These are phyloP conservation scores for Diachasma alloeum DNA, from an alignment of 1,140 invertebrate genomes.

Conservation along the genomic window DNA sequence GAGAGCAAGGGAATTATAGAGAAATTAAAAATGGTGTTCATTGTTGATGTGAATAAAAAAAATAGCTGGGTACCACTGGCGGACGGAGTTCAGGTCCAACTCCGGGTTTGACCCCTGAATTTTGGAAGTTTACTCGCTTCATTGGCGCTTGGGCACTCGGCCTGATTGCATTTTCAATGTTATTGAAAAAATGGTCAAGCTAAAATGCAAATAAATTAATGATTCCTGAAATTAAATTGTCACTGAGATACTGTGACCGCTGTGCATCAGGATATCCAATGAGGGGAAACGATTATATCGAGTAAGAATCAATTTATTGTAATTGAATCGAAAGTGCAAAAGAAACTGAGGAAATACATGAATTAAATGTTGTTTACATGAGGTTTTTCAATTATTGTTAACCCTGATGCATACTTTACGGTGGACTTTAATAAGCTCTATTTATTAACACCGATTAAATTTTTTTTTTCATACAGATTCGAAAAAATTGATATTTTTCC, in stretches of 20 bases:
- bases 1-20: neutral
- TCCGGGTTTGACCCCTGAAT: neutral
- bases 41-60: constrained; percentile 39
- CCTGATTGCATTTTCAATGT: neutral
- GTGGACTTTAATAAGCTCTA: too few species aligned
- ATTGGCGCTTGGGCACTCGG: neutral
- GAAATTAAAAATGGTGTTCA: constrained; percentile 35
- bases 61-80: neutral
- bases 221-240: neutral
- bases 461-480: too few species aligned
- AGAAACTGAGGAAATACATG: constrained; percentile 46
- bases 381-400: neutral
- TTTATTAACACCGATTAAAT: too few species aligned
- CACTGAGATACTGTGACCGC: neutral
- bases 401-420: too few species aligned
- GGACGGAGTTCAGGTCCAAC: neutral
- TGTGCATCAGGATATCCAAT: neutral
- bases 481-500: too few species aligned
- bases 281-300: constrained; percentile 12
- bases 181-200: neutral
- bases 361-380: constrained; percentile 52
- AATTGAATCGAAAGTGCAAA: constrained; percentile 55
- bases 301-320: constrained; percentile 47
- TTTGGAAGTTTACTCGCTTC: constrained; percentile 17
- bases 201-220: constrained; percentile 3